Conservation (phyloP, 2,888 invertebrate genomes). For the Bellardia pandia region DNA sequence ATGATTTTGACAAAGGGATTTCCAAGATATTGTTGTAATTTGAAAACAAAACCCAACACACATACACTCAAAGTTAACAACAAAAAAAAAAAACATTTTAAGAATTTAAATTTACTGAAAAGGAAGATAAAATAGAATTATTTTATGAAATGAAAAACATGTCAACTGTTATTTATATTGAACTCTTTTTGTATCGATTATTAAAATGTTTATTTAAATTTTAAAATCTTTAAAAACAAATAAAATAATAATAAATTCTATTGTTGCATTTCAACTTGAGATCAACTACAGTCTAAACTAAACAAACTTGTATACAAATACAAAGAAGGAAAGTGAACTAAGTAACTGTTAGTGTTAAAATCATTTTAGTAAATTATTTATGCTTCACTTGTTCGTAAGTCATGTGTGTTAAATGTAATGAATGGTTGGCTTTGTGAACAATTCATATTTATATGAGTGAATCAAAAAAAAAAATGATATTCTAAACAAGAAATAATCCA, state of each 20-base stretch:
- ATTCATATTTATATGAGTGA: no score
- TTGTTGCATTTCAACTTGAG: neutral
- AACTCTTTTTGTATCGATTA: neutral
- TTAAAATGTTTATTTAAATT: neutral
- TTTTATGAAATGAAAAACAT: neutral
- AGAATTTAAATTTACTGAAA: conserved; percentile 6
- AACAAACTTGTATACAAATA: neutral
- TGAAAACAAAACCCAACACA: neutral
- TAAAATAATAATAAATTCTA: neutral
- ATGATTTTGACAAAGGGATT: conserved; percentile 16
- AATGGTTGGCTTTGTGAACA: neutral
- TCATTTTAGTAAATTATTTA: conserved; percentile 18
- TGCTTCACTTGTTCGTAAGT: conserved; percentile 5
- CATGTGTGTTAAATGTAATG: neutral
- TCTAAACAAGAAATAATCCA: no score
- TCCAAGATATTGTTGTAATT: neutral
- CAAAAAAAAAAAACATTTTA: neutral
- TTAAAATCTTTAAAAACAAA: neutral
- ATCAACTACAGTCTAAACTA: neutral
- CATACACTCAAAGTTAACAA: neutral
- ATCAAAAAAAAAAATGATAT: no score
- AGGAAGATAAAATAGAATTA: neutral
- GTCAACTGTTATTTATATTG: neutral
- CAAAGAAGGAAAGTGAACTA: neutral
- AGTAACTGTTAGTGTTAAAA: neutral